Base-by-base conservation (phyloP, 2,888 invertebrate species). In the Odontocolon sp. region DNA sequence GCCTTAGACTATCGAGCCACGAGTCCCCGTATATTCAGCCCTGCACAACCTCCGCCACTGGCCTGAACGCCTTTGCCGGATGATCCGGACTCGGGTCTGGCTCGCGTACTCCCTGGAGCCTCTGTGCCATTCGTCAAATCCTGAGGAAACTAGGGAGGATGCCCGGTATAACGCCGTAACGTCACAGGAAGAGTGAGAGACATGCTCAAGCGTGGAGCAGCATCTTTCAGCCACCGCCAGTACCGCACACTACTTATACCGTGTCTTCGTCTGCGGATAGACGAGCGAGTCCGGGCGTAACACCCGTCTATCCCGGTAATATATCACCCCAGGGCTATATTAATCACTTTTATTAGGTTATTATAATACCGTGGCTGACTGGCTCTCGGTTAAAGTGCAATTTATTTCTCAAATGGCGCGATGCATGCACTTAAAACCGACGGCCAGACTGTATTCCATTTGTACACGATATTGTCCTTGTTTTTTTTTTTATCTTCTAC, bases 341-440 rank as follows among this genome's bases (percentile, higher is more conserved):
- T 87, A 86, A 87, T 87, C 84, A 87, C 86, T 86, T 87, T 87
- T 87, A 87, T 87, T 87, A 84, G 87, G 84, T 87, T 86, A 87
- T 87, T 87, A 87, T 85, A 87, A 86, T 86, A 85, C 83, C 81
- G 42, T 81, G 81, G 78, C 81, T 82, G 85, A 81, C 85, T 82
- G 85, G 83, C 79, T 85, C 83, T 81, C 84, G 84, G 85, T 87
- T 85, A 84, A 84, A 86, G 81, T 77, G 85, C 85, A 85, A 87
- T 87, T 86, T 86, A 86, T 86, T 85, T 85, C 77, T 61, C 79
- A 78, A 80, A 81, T 79, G 84, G 81, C 82, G 85, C 83, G 40
- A 66, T 52, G 64, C 64, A 26, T 66, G 38, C 52, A 28, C 14
- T 66, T 36, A 36, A 42, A 71, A 42, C 54, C 18, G 40, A 66